These are phyloP conservation scores for Toxostoma redivivum DNA, from an alignment of 2,113 vertebrate genomes.

Conservation along the genomic window DNA sequence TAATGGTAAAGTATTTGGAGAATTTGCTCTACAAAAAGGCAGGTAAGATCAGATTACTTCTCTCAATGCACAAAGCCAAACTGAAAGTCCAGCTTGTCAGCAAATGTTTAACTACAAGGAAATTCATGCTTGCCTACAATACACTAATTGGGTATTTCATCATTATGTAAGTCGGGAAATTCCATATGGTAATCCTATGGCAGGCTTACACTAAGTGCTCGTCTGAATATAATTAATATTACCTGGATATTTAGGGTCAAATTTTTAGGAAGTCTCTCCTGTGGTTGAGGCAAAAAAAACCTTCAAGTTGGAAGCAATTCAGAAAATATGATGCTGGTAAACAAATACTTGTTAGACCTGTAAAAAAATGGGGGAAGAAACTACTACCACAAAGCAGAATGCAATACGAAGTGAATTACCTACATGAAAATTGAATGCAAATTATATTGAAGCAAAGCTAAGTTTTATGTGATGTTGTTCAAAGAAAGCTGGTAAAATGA, in stretches of 20 bases:
- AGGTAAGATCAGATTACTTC: slow-evolving; percentile 78
- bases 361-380: background rate
- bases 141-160: slow-evolving; percentile 55
- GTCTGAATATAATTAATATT: slow-evolving; percentile 41
- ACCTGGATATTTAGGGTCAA: slow-evolving; percentile 20
- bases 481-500: slow-evolving; percentile 34
- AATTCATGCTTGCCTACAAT: slow-evolving; percentile 73
- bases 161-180: slow-evolving; percentile 38
- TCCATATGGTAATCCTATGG: slow-evolving; percentile 1
- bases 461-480: slow-evolving; percentile 5
- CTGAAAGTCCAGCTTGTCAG: slow-evolving; percentile 79
- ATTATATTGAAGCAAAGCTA: slow-evolving; percentile 30
- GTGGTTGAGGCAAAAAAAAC: background rate
- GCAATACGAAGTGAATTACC: slow-evolving; percentile 25
- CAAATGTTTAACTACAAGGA: slow-evolving; percentile 77
- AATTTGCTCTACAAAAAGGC: slow-evolving; percentile 71
- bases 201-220: background rate
- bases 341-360: slow-evolving; percentile 25
- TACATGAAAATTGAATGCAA: slow-evolving; percentile 69
- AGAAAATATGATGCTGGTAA: slow-evolving; percentile 34
- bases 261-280: background rate
- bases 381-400: slow-evolving; percentile 31
- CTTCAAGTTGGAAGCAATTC: slow-evolving; percentile 13
- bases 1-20: slow-evolving; percentile 77
- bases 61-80: slow-evolving; percentile 67